A percentile compares a stretch with the other conserved stretches of the same genome.
phyloP scores from a whole-genome alignment of 2,113 vertebrate genomes.

The Myanophis thanlyinensis region DNA sequence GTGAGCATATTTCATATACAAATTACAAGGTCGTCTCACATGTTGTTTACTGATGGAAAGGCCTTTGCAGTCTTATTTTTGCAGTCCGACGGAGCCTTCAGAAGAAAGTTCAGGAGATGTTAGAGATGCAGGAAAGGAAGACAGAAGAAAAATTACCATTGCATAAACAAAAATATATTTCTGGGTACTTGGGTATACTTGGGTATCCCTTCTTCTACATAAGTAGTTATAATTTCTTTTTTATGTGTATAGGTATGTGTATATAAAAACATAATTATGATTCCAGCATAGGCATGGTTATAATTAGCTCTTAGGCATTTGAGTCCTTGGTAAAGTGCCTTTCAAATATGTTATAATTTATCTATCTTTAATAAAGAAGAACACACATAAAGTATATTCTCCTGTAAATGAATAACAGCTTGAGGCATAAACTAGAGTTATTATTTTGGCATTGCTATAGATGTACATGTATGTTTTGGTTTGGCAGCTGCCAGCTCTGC shows the following conservation, averaged over 20 bases:
- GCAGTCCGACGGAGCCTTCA: neutral
- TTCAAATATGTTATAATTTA: conserved; percentile 23
- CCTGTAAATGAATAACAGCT: conserved; percentile 63
- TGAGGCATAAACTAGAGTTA: conserved; percentile 62
- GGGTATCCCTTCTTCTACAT: neutral
- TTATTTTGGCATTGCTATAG: conserved; percentile 67
- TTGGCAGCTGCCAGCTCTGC: conserved; percentile 55
- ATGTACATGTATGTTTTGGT: conserved; percentile 53
- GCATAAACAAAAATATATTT: neutral
- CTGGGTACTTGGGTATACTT: neutral
- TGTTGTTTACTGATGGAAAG: neutral
- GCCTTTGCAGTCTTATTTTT: neutral
- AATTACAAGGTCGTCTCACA: neutral
- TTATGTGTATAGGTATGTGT: neutral
- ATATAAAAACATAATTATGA: neutral
- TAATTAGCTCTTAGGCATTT: conserved; percentile 1
- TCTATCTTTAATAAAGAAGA: conserved; percentile 36
- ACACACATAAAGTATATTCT: conserved; percentile 49
- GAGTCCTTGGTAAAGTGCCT: conserved; percentile 22
- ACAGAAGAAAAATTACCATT: neutral
- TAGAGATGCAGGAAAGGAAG: neutral
- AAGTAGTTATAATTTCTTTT: neutral
- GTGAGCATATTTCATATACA: neutral
- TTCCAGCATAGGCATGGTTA: neutral
- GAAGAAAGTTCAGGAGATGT: neutral